Evolutionary conservation across 1,140 invertebrate genomes (phyloP).

Genomic region (Drosophila dunni): DNA sequence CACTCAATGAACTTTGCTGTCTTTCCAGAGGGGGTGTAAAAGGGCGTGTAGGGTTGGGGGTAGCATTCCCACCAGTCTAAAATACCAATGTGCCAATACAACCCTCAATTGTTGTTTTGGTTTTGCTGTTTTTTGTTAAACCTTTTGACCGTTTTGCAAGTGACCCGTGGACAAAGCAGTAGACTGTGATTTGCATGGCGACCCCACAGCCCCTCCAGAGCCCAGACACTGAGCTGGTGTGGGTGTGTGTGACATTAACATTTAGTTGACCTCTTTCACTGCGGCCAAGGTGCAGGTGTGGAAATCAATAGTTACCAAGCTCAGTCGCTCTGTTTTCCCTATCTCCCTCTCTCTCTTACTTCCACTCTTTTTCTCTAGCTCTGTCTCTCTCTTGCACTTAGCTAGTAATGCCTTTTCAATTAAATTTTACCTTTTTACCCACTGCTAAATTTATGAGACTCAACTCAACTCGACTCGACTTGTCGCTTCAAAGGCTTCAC

Average conservation of each 20-base stretch:
- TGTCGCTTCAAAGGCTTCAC: constrained; percentile 70
- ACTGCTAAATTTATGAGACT: constrained; percentile 66
- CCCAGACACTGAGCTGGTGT: constrained; percentile 44
- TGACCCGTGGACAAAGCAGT: constrained; percentile 63
- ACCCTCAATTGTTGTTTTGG: constrained; percentile 15
- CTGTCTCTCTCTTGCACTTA: constrained; percentile 6
- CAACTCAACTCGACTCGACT: constrained; percentile 8
- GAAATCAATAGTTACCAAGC: constrained; percentile 66
- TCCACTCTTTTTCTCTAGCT: not conserved
- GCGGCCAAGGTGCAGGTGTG: constrained; percentile 78
- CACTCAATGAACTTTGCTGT: constrained; percentile 75
- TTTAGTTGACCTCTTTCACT: constrained; percentile 77
- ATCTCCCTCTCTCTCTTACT: not conserved
- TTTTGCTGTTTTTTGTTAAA: constrained; percentile 54
- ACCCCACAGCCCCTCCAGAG: constrained; percentile 27
- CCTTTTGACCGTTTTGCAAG: constrained; percentile 69
- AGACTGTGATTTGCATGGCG: constrained; percentile 75
- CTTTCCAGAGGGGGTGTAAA: too few relatives aligned
- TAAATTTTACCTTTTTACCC: constrained; percentile 62
- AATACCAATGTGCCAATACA: constrained; percentile 36
- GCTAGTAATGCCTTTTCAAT: constrained; percentile 75
- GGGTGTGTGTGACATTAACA: constrained; percentile 75
- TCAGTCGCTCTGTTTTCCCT: not conserved
- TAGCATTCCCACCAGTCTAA: constrained; percentile 71
- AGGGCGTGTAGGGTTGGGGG: constrained; percentile 14